These are phyloP conservation scores for Sigmodon hispidus DNA, from an alignment of 2,113 vertebrate genomes.

Conservation along the genomic window DNA sequence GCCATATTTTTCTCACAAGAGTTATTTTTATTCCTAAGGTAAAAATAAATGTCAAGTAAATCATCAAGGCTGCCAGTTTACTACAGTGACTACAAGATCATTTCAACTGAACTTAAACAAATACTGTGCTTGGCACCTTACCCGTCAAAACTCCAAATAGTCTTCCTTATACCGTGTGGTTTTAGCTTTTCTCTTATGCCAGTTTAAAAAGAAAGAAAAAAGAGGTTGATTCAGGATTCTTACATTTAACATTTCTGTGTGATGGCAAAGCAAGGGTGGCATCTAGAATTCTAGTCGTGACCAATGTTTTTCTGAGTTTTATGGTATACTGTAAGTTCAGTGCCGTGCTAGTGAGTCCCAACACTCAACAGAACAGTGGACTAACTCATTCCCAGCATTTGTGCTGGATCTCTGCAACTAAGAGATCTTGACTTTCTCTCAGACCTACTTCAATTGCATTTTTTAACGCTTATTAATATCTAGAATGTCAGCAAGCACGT, in stretches of 20 bases:
- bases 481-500: conserved; percentile 35
- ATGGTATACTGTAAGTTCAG: background rate
- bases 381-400: background rate
- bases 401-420: background rate
- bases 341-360: background rate
- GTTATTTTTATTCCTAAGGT: background rate
- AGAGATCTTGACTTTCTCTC: background rate
- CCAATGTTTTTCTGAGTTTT: background rate
- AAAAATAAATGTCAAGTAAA: conserved; percentile 49
- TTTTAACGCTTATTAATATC: conserved; percentile 29
- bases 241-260: conserved; percentile 20
- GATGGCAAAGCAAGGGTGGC: background rate
- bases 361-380: background rate
- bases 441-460: background rate
- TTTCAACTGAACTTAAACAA: conserved; percentile 27
- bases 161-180: background rate
- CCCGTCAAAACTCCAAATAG: background rate
- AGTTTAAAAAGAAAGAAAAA: background rate
- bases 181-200: conserved; percentile 31
- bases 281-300: background rate
- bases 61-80: conserved; percentile 11
- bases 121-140: background rate
- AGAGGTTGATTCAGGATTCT: background rate
- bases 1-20: conserved; percentile 1
- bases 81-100: background rate